Conservation (phyloP, 2,113 vertebrate species). For the Bufo gargarizans region DNA sequence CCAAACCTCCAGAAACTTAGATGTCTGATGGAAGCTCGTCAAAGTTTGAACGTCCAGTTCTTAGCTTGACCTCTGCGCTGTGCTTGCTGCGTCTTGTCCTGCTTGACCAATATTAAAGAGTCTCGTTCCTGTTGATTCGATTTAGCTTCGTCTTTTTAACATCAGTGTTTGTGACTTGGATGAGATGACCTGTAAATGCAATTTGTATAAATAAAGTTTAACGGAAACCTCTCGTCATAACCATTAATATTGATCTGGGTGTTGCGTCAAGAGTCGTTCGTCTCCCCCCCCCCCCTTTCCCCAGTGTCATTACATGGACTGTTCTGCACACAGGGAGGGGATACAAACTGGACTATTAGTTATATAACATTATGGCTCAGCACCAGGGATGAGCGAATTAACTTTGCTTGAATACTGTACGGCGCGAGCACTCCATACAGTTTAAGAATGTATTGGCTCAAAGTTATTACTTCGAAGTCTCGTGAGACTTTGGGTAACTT, state of each 20-base stretch:
- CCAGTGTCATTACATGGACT: too few species aligned
- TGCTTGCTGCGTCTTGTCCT: not conserved
- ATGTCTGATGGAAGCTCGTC: not conserved
- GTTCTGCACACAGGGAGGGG: too few species aligned
- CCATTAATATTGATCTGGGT: not conserved
- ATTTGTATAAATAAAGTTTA: conserved; percentile 15
- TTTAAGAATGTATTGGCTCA: too few species aligned
- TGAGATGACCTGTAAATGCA: conserved; percentile 11
- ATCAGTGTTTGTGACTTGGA: conserved; percentile 12
- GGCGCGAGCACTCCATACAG: too few species aligned
- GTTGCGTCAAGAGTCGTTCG: too few species aligned
- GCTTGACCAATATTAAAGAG: not conserved
- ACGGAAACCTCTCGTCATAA: not conserved
- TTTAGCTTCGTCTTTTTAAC: not conserved
- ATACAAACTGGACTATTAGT: too few species aligned
- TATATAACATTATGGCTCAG: too few species aligned
- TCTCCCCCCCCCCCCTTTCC: too few species aligned
- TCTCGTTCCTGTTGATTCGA: not conserved
- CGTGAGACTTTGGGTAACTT: too few species aligned
- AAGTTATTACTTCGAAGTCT: too few species aligned
- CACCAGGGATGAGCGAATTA: too few species aligned
- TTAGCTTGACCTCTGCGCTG: not conserved
- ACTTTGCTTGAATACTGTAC: too few species aligned
- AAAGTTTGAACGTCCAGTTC: not conserved
- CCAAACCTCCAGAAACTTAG: not conserved